Percentiles rank a stretch among this genome's conserved stretches.
Conservation (phyloP, 2,888 invertebrate genomes). For the Argyresthia goedartella region DNA sequence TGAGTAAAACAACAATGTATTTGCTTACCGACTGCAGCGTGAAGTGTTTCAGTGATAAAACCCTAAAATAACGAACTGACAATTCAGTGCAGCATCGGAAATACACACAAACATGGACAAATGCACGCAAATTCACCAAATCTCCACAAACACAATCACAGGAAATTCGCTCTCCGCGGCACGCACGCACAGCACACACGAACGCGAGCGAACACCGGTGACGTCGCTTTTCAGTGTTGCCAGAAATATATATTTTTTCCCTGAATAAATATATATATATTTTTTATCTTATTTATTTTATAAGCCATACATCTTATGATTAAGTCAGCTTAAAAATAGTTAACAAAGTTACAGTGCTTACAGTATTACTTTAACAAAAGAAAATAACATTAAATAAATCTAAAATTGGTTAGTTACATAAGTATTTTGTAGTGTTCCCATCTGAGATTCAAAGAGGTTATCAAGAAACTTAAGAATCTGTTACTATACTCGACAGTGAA, state of each 20-base stretch:
- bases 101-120: constrained; percentile 60
- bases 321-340: no score
- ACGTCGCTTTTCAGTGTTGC: constrained; percentile 25
- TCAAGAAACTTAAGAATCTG: no score
- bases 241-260: constrained; percentile 7
- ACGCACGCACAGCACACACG: constrained; percentile 27
- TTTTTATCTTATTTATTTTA: no score
- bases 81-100: constrained; percentile 58
- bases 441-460: no score
- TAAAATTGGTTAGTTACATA: no score
- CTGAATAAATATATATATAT: no score
- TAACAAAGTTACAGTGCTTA: no score
- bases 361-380: no score
- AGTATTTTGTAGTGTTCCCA: no score
- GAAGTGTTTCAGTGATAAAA: constrained; percentile 64
- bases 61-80: constrained; percentile 56
- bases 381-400: no score
- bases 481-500: no score
- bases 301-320: no score
- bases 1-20: constrained; percentile 28
- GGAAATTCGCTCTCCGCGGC: constrained; percentile 11
- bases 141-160: constrained; percentile 36
- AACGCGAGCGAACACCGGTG: constrained; percentile 3
- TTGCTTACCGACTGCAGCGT: constrained; percentile 60
- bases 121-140: constrained; percentile 23